Evolutionary conservation across 2,113 vertebrate species (phyloP), one percentile per base, ranked within the genome.

Genomic region (Sorex araneus): DNA sequence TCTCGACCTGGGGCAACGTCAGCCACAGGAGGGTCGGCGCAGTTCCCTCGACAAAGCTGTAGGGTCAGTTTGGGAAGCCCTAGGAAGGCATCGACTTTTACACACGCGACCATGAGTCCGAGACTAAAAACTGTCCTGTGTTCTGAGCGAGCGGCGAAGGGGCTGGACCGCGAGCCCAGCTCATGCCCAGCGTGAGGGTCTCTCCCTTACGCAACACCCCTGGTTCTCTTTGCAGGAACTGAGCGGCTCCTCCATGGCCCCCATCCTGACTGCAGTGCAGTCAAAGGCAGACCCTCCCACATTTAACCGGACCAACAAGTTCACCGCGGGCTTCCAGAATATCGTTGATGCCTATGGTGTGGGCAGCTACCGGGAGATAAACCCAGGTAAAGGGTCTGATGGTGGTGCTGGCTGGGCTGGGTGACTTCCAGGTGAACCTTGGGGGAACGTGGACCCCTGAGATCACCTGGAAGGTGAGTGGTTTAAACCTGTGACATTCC

Each of bases 281-380:
- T 99, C 99, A 77, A 99, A 98, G 94, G 98, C 99, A 95, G 98
- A 98, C 77, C 99, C 99, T 28, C 99, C 99, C 32, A 99, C 99
- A 21, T 99, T 98, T 97, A 99, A 99, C 96, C 99, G 99, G 95
- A 99, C 99, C 96, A 99, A 99, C 96, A 99, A 99, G 88, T 99
- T 99, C 97, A 99, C 99, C 12, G 98, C 98, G 13, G 99, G 99
- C 40, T 99, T 99, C 97, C 99, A 99, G 98, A 99, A 98, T 95
- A 99, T 99, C 0, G 99, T 99, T 0, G 99, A 99, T 60, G 99
- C 99, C 0, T 99, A 99, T 0, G 99, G 99, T 8, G 98, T 99
- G 0, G 99, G 99, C 78, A 99, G 97, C 82, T 99, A 99, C 97
- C 97, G 99, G 66, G 99, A 99, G 96, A 99, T 99, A 70, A 99